These are phyloP conservation scores for Oxytorus armatus DNA, from an alignment of 2,888 invertebrate genomes.

Conservation along the genomic window DNA sequence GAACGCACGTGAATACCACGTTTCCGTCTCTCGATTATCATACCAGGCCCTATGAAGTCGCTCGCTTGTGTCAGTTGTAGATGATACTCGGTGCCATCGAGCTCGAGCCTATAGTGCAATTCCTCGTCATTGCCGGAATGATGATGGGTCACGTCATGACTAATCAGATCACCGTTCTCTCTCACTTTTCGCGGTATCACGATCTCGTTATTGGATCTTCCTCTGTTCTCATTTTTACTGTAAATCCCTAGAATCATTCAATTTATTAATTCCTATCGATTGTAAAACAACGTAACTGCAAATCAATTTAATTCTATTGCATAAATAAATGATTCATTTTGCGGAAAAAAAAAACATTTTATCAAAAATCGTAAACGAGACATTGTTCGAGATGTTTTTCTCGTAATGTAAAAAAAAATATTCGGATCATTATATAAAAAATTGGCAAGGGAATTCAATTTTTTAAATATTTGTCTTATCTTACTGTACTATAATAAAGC, in stretches of 20 bases:
- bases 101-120: constrained; percentile 85
- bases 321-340: too few species aligned
- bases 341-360: too few species aligned
- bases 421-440: too few species aligned
- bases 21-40: constrained; percentile 90
- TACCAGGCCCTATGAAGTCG: constrained; percentile 84
- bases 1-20: constrained; percentile 76
- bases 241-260: constrained; percentile 85
- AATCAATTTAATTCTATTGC: too few species aligned
- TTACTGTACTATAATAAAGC: too few species aligned
- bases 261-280: background rate
- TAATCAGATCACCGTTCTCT: constrained; percentile 86
- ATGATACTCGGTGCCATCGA: constrained; percentile 83
- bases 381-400: too few species aligned
- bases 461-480: too few species aligned
- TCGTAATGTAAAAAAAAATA: too few species aligned
- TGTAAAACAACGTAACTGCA: background rate
- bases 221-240: constrained; percentile 84
- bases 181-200: constrained; percentile 88
- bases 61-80: constrained; percentile 81
- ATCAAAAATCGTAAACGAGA: too few species aligned
- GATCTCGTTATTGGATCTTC: constrained; percentile 85
- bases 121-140: constrained; percentile 85
- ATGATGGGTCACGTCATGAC: constrained; percentile 86
- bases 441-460: too few species aligned